Conservation (phyloP, 2,888 invertebrate genomes). For the Cryptophagus acutangulus region DNA sequence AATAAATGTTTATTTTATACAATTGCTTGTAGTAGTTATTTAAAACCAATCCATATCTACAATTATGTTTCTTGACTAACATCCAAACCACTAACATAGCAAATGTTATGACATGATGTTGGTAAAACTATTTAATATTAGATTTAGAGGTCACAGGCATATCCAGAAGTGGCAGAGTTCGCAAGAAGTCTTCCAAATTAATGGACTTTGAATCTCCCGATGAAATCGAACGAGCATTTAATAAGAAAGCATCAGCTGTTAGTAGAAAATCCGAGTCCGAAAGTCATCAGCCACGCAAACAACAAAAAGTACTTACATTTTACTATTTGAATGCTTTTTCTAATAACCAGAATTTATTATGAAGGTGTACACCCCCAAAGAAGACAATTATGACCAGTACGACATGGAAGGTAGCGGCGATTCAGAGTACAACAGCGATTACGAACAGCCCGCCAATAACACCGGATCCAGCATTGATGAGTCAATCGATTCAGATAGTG, state of each 20-base stretch:
- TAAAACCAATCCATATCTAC: too few species aligned
- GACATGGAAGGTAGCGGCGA: constrained; percentile 43
- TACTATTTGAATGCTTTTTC: constrained; percentile 6
- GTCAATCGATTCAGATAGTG: constrained; percentile 41
- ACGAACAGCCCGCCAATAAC: constrained; percentile 37
- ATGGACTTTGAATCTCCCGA: constrained; percentile 91
- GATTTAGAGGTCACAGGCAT: constrained; percentile 81
- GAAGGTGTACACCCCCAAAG: constrained; percentile 25
- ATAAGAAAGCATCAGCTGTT: constrained; percentile 41
- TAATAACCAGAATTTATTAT: too few species aligned
- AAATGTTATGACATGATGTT: too few species aligned
- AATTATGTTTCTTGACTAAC: too few species aligned
- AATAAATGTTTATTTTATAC: constrained; percentile 9
- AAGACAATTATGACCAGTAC: constrained; percentile 34
- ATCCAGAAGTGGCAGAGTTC: constrained; percentile 82
- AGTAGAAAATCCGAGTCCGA: constrained; percentile 28
- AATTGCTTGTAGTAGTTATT: too few species aligned
- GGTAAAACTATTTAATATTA: too few species aligned
- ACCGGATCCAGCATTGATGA: constrained; percentile 41
- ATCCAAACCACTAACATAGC: too few species aligned
- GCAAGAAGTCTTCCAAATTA: constrained; percentile 92
- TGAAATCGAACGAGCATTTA: constrained; percentile 66
- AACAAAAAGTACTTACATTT: constrained; percentile 15
- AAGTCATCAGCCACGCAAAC: constrained; percentile 14
- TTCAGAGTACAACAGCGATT: constrained; percentile 44